These are phyloP conservation scores for Cactoblastis cactorum DNA, from an alignment of 2,888 invertebrate species.

Conservation along the genomic window DNA sequence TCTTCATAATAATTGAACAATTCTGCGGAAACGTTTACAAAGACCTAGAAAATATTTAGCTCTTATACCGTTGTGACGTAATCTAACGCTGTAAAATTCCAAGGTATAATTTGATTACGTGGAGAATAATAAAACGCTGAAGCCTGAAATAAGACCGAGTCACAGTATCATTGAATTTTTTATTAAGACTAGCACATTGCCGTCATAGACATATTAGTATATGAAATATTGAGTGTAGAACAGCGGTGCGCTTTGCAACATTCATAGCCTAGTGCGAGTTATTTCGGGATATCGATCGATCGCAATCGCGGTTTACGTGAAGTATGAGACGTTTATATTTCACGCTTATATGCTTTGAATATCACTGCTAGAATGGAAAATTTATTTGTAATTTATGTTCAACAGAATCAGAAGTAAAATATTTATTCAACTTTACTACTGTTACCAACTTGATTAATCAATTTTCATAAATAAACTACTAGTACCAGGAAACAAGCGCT, in stretches of 20 bases:
- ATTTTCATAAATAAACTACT: neutral
- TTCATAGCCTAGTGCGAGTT: slow-evolving; percentile 59
- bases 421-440: neutral
- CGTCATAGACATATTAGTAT: slow-evolving; percentile 59
- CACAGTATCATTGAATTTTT: slow-evolving; percentile 49
- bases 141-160: slow-evolving; percentile 25
- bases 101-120: neutral
- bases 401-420: neutral
- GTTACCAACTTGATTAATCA: neutral
- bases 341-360: slow-evolving; percentile 24
- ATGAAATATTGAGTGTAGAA: slow-evolving; percentile 64
- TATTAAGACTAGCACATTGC: slow-evolving; percentile 40
- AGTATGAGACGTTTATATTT: slow-evolving; percentile 32
- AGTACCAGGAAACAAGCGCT: neutral
- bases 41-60: slow-evolving; percentile 14
- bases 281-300: slow-evolving; percentile 67
- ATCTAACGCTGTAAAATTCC: neutral
- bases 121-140: neutral
- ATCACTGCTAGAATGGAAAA: slow-evolving; percentile 23
- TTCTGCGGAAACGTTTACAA: slow-evolving; percentile 16
- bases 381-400: neutral
- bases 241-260: slow-evolving; percentile 46
- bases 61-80: neutral
- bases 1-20: slow-evolving; percentile 22
- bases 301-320: slow-evolving; percentile 27